Conservation (phyloP, 1,140 invertebrate species). For the Mamestra configurata region DNA sequence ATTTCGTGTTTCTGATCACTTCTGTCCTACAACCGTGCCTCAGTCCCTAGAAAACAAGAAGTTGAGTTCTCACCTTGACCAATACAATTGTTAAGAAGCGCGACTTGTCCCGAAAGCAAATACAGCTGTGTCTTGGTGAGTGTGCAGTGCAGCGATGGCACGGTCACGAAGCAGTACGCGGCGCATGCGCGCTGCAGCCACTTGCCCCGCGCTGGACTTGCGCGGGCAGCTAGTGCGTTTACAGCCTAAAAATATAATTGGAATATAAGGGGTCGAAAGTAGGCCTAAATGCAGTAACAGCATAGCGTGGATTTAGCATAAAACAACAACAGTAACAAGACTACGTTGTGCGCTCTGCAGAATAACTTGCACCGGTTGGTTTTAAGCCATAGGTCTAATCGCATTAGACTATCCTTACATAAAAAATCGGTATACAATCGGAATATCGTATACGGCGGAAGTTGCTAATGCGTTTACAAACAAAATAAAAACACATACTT, state of each 20-base stretch:
- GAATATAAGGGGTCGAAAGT: too few species aligned
- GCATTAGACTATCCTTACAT: too few species aligned
- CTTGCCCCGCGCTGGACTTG: slow-evolving; percentile 48
- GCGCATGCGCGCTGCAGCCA: slow-evolving; percentile 97
- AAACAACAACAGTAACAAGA: too few species aligned
- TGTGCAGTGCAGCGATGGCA: slow-evolving; percentile 95
- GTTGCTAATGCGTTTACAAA: neutral
- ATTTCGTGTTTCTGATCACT: too few species aligned
- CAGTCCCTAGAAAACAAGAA: too few species aligned
- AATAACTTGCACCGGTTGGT: too few species aligned
- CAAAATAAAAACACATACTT: neutral
- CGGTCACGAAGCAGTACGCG: slow-evolving; percentile 98
- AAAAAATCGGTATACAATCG: too few species aligned
- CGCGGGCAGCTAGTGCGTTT: slow-evolving; percentile 65
- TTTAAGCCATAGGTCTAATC: too few species aligned
- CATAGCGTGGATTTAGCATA: too few species aligned
- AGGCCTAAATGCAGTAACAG: too few species aligned
- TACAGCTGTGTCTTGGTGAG: slow-evolving; percentile 94
- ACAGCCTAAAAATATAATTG: slow-evolving; percentile 61
- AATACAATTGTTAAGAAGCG: slow-evolving; percentile 96
- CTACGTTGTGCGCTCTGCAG: neutral
- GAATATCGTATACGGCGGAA: too few species aligned
- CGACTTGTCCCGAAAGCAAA: slow-evolving; percentile 95
- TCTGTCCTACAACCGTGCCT: too few species aligned
- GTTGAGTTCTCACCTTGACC: slow-evolving; percentile 92